These are phyloP conservation scores for Synchiropus splendidus DNA, from an alignment of 2,113 vertebrate species.

Conservation along the genomic window DNA sequence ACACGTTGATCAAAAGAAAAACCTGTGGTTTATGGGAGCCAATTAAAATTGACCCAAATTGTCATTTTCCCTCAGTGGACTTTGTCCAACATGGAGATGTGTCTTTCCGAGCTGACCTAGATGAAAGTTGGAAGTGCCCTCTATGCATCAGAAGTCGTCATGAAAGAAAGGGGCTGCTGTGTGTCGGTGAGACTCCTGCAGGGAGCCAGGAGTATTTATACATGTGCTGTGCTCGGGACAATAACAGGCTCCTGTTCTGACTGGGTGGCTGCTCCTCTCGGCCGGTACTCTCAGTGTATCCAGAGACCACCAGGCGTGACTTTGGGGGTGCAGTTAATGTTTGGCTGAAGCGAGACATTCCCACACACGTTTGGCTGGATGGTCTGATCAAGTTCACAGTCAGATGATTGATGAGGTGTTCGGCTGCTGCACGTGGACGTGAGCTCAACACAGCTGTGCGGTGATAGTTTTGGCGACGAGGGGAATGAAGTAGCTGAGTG, in stretches of 20 bases:
- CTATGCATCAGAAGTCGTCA: constrained; percentile 10
- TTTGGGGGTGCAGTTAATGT: no score
- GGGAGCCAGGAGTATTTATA: constrained; percentile 15
- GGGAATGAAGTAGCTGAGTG: constrained; percentile 10
- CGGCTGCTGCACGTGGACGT: not conserved
- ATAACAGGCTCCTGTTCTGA: no score
- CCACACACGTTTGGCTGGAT: no score
- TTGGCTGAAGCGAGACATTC: no score
- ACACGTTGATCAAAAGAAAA: not conserved
- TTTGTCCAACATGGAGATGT: constrained; percentile 14
- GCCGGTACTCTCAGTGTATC: no score
- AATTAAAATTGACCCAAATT: constrained; percentile 6
- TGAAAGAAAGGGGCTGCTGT: constrained; percentile 37
- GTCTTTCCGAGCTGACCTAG: constrained; percentile 29
- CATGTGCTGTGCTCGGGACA: no score
- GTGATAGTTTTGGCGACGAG: not conserved
- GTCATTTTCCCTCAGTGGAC: not conserved
- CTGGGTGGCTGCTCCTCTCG: no score
- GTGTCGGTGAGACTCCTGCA: constrained; percentile 20
- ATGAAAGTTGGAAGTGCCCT: constrained; percentile 28
- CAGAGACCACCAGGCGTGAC: no score
- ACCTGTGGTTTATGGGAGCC: not conserved
- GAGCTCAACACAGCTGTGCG: constrained; percentile 22
- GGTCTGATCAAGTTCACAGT: no score
- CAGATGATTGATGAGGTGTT: constrained; percentile 1